Percentiles rank a stretch among this genome's conserved stretches.
These are phyloP conservation scores for Drosophila greeni DNA, from an alignment of 2,888 invertebrate genomes.

Conservation along the genomic window DNA sequence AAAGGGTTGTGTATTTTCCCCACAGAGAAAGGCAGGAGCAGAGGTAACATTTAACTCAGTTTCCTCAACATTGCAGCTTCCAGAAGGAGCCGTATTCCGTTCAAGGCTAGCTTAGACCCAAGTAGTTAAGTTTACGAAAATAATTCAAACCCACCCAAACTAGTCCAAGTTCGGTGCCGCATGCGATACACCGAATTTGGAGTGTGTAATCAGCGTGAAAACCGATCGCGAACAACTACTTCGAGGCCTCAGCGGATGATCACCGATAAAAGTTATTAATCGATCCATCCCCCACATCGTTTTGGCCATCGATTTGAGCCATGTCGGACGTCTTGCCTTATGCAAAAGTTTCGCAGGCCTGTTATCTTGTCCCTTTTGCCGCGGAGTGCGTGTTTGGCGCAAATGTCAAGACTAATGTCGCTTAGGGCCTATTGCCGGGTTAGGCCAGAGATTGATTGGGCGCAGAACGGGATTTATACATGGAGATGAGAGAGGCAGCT, in stretches of 20 bases:
- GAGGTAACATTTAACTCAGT: background rate
- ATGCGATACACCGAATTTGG: conserved; percentile 8
- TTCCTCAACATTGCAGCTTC: background rate
- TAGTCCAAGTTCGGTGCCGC: conserved; percentile 21
- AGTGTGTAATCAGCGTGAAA: conserved; percentile 34
- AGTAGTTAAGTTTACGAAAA: background rate
- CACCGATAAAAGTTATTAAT: conserved; percentile 19
- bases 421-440: conserved; percentile 7
- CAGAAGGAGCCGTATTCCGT: background rate
- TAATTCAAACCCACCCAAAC: conserved; percentile 2
- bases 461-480: conserved; percentile 6
- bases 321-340: conserved; percentile 12
- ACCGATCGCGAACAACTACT: conserved; percentile 1
- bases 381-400: conserved; percentile 15
- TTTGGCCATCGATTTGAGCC: conserved; percentile 28
- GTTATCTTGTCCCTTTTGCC: conserved; percentile 23
- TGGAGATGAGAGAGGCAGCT: background rate
- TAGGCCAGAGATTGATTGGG: conserved; percentile 17
- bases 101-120: too few relatives aligned
- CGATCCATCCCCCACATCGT: conserved; percentile 10
- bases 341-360: conserved; percentile 32
- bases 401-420: conserved; percentile 12
- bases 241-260: conserved; percentile 5
- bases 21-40: background rate
- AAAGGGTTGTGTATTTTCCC: conserved; percentile 2